Conservation (phyloP, 2,113 vertebrate species). For the Laticauda laticaudata region DNA sequence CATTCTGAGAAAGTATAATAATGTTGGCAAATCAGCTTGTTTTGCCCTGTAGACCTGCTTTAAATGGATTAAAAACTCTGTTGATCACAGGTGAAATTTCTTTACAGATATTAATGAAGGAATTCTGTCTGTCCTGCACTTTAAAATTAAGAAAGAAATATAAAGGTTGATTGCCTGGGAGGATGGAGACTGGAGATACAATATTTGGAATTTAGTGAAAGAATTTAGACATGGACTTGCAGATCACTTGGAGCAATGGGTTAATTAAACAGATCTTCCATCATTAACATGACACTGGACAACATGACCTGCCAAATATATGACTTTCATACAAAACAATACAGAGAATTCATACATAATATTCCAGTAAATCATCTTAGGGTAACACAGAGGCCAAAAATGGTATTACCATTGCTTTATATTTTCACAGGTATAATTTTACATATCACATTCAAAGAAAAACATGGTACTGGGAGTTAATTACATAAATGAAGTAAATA, state of each 20-base stretch:
- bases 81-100: not conserved
- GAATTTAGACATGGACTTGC: not conserved
- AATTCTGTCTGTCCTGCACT: not conserved
- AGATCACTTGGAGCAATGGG: slow-evolving; percentile 17
- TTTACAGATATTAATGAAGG: not conserved
- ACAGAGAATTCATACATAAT: too few species aligned
- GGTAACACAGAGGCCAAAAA: too few species aligned
- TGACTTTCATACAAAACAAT: too few species aligned
- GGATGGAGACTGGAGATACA: not conserved
- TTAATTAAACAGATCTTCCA: slow-evolving; percentile 13
- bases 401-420: too few species aligned
- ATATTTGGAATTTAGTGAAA: not conserved
- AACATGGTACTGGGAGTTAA: not conserved
- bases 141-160: not conserved
- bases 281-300: too few species aligned
- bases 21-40: not conserved
- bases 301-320: too few species aligned
- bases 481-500: not conserved
- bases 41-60: not conserved
- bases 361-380: too few species aligned
- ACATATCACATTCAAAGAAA: not conserved
- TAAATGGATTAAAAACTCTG: not conserved
- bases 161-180: not conserved
- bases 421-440: too few species aligned
- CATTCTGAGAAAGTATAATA: not conserved